Evolutionary conservation across 64 coral and sea anemone species (phyloP).

Genomic region (Dendronephthya gigantea): DNA sequence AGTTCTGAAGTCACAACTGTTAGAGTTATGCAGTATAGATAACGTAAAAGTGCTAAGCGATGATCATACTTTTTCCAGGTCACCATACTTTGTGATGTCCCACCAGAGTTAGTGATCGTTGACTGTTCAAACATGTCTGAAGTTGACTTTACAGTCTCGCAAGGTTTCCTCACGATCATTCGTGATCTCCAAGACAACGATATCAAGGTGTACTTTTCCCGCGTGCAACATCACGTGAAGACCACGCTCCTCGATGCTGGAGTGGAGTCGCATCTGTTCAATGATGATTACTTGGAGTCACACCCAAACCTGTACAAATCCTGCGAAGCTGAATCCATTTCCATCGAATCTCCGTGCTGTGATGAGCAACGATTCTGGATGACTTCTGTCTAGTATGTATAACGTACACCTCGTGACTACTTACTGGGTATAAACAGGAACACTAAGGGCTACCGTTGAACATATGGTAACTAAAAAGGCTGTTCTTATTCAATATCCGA

Average conservation of each 20-base stretch:
- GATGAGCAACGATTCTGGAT: not conserved
- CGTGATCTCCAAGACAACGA: not conserved
- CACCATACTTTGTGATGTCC: not conserved
- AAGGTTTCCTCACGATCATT: conserved; percentile 41
- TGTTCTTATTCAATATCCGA: no score
- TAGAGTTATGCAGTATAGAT: no score
- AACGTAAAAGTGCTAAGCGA: not conserved
- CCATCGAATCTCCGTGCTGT: not conserved
- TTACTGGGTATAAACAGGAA: no score
- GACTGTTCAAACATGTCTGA: conserved; percentile 57
- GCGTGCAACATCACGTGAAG: conserved; percentile 1
- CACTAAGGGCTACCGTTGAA: no score
- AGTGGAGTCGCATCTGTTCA: not conserved
- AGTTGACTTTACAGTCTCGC: conserved; percentile 83
- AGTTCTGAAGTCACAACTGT: no score
- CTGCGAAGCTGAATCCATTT: not conserved
- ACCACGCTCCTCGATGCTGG: not conserved
- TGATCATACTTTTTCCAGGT: not conserved
- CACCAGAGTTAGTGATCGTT: conserved; percentile 49
- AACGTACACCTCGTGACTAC: no score
- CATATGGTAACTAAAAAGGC: no score
- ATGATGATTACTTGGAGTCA: not conserved
- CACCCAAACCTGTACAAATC: not conserved
- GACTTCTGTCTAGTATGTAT: not conserved
- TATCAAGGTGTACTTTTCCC: not conserved